Evolutionary conservation across 2,888 invertebrate genomes (phyloP).

Genomic region (Eupithecia subfuscata): DNA sequence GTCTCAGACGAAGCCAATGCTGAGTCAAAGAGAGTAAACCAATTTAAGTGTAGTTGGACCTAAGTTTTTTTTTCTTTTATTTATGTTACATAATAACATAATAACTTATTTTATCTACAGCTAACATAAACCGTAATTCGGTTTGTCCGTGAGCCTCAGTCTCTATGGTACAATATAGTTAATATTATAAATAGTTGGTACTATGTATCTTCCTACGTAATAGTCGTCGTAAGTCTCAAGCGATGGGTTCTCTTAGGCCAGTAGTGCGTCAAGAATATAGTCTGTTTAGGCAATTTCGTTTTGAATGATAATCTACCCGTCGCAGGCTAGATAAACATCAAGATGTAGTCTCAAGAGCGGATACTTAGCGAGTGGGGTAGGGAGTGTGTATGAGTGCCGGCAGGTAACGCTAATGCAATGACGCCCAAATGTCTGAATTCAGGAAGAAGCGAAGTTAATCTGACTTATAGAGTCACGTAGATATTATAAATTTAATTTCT

Average conservation of each 20-base stretch:
- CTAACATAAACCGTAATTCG: too few species aligned
- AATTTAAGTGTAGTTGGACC: not conserved
- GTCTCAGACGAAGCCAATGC: not conserved
- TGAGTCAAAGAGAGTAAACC: conserved; percentile 1
- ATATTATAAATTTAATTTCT: not conserved
- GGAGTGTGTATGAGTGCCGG: not conserved
- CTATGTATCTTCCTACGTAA: too few species aligned
- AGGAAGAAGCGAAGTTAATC: not conserved
- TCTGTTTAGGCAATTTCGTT: too few species aligned
- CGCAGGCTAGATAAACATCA: too few species aligned
- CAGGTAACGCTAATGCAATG: not conserved
- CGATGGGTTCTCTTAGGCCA: not conserved
- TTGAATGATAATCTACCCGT: too few species aligned
- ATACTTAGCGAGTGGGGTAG: not conserved
- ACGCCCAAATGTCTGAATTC: not conserved
- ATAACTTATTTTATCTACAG: too few species aligned
- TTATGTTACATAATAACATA: too few species aligned
- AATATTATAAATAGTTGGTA: too few species aligned
- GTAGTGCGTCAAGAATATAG: not conserved
- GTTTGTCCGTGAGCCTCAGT: too few species aligned
- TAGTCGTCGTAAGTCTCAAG: not conserved
- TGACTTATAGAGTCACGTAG: not conserved
- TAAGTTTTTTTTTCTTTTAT: too few species aligned
- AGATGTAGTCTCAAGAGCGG: too few species aligned
- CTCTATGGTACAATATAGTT: too few species aligned